Percentiles rank a stretch among this genome's conserved stretches.
Conservation (phyloP, 2,113 vertebrate genomes). For the Semnornis frantzii region DNA sequence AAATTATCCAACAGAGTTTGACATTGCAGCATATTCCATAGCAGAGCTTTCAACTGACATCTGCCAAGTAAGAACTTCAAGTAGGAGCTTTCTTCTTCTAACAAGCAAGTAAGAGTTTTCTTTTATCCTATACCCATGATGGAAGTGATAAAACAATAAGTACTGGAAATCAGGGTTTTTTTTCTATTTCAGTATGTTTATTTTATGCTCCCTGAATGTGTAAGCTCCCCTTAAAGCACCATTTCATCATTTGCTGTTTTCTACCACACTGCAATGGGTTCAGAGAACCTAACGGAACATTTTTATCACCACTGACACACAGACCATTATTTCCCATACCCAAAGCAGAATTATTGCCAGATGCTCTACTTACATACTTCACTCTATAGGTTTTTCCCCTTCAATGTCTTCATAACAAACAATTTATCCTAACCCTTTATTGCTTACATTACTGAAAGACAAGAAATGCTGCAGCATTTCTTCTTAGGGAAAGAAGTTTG, state of each 20-base stretch:
- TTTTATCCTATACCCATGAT: slow-evolving; percentile 86
- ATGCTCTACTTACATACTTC: slow-evolving; percentile 5
- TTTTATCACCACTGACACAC: slow-evolving; percentile 34
- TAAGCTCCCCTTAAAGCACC: slow-evolving; percentile 65
- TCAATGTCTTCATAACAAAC: slow-evolving; percentile 15
- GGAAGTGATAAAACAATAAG: slow-evolving; percentile 80
- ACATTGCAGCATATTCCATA: slow-evolving; percentile 82
- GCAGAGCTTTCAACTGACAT: slow-evolving; percentile 85
- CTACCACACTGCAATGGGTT: slow-evolving; percentile 9
- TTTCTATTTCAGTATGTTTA: slow-evolving; percentile 75
- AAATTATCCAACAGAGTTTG: slow-evolving; percentile 91
- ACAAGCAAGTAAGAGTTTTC: slow-evolving; percentile 77
- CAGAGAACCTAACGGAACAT: slow-evolving; percentile 56
- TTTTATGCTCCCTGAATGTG: slow-evolving; percentile 70
- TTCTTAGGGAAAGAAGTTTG: background rate
- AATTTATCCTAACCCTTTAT: slow-evolving; percentile 13
- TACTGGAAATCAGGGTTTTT: slow-evolving; percentile 56
- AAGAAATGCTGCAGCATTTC: background rate
- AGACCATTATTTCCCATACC: slow-evolving; percentile 26
- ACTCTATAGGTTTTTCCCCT: background rate
- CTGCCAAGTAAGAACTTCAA: slow-evolving; percentile 80
- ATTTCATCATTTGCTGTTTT: slow-evolving; percentile 44
- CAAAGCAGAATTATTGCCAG: slow-evolving; percentile 40
- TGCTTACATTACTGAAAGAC: slow-evolving; percentile 10
- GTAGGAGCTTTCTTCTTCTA: slow-evolving; percentile 80